Conservation (phyloP, 2,113 vertebrate genomes). For the Piliocolobus tephrosceles region DNA sequence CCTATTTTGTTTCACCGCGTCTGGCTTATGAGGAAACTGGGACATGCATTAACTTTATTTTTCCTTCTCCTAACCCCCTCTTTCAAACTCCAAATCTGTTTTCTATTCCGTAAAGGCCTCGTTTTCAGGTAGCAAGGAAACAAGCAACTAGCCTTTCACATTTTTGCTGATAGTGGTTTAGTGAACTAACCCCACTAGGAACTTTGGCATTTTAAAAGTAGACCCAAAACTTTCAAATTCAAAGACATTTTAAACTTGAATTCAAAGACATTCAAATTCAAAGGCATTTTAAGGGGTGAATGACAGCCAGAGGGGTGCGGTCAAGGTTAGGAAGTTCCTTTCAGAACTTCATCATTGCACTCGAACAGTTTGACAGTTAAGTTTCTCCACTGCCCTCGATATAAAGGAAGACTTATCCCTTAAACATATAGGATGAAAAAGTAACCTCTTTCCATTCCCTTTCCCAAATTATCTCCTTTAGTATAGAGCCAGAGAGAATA, state of each 20-base stretch:
- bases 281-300: background rate
- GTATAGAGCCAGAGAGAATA: background rate
- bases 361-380: background rate
- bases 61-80: background rate
- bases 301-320: background rate
- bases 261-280: background rate
- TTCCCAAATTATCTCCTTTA: background rate
- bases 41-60: background rate
- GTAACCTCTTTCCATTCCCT: background rate
- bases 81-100: background rate
- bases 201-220: background rate
- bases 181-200: background rate
- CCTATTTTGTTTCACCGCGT: background rate
- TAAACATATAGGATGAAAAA: background rate
- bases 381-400: background rate
- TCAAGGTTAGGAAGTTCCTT: background rate
- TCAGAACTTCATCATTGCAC: background rate
- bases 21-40: background rate
- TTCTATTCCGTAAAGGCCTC: background rate
- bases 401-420: background rate
- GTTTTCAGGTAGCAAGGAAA: background rate
- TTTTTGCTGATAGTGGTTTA: background rate
- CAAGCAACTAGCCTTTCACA: background rate
- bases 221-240: background rate
- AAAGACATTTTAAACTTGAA: background rate